Percentiles rank a stretch among this genome's conserved stretches.
phyloP scores from a whole-genome alignment of 2,113 vertebrate species.

The Malaclemys terrapin region DNA sequence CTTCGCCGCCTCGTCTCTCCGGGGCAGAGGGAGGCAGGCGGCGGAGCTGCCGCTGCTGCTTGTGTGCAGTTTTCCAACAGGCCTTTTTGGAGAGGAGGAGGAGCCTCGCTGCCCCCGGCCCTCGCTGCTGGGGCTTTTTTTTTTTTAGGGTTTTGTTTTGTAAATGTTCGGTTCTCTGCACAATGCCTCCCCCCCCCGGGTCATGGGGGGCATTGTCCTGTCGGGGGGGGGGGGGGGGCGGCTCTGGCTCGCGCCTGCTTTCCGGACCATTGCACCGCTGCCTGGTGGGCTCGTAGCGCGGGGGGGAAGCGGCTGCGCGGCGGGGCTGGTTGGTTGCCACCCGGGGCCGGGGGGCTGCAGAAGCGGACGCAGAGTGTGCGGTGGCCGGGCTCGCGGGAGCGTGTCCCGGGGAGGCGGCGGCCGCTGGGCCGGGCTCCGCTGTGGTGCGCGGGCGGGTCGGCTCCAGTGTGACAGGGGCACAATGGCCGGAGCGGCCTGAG shows the following conservation, averaged over 20 bases:
- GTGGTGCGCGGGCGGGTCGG: too few species aligned
- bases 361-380: neutral
- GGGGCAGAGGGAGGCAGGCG: constrained; percentile 1
- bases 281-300: constrained; percentile 32
- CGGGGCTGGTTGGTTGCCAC: too few species aligned
- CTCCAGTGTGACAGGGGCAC: neutral
- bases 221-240: neutral
- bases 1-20: constrained; percentile 6
- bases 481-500: neutral
- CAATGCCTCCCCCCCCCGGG: neutral
- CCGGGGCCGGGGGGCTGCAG: too few species aligned
- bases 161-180: constrained; percentile 19
- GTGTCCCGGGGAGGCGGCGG: neutral
- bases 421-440: neutral
- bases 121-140: constrained; percentile 19
- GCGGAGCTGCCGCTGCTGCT: constrained; percentile 2
- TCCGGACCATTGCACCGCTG: constrained; percentile 24
- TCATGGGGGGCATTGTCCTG: constrained; percentile 60
- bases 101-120: constrained; percentile 58
- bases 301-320: constrained; percentile 30
- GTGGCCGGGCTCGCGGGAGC: neutral
- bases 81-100: constrained; percentile 65
- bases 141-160: constrained; percentile 28
- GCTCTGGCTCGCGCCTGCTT: neutral
- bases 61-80: constrained; percentile 63